phyloP scores from a whole-genome alignment of 2,797 vertebrate species.

The Alca torda region DNA sequence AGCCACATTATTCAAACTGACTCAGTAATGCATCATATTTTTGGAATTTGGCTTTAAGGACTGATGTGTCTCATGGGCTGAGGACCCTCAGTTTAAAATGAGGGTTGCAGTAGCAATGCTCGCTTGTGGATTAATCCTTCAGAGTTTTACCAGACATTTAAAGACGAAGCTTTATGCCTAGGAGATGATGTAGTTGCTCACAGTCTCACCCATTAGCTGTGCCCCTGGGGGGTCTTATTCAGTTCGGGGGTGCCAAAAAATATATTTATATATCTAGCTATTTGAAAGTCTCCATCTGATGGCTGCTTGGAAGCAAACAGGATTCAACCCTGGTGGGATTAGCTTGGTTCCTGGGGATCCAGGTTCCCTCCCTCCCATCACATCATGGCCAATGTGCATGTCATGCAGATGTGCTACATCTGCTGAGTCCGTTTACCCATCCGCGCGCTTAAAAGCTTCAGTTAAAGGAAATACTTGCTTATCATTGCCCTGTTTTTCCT shows the following conservation, averaged over 20 bases:
- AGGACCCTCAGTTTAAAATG: background rate
- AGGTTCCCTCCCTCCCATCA: background rate
- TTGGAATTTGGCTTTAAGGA: background rate
- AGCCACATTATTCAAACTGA: background rate
- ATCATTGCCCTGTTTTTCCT: background rate
- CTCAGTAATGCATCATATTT: background rate
- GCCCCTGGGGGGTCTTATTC: background rate
- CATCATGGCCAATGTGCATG: rapidly evolving
- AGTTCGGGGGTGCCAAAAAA: background rate
- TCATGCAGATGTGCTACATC: background rate
- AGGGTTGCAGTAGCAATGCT: background rate
- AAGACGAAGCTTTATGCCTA: background rate
- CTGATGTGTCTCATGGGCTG: background rate
- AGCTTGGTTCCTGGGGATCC: rapidly evolving
- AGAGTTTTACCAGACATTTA: background rate
- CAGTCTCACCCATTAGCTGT: background rate
- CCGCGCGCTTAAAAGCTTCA: background rate
- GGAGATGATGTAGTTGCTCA: background rate
- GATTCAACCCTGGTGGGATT: background rate
- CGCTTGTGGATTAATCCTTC: background rate
- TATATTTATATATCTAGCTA: background rate
- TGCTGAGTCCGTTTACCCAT: background rate
- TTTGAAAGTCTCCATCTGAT: background rate
- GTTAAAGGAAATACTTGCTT: background rate
- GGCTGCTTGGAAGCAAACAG: background rate